These are phyloP conservation scores for Dyspetes luteomarginatus DNA, from an alignment of 2,888 invertebrate genomes.

Conservation along the genomic window DNA sequence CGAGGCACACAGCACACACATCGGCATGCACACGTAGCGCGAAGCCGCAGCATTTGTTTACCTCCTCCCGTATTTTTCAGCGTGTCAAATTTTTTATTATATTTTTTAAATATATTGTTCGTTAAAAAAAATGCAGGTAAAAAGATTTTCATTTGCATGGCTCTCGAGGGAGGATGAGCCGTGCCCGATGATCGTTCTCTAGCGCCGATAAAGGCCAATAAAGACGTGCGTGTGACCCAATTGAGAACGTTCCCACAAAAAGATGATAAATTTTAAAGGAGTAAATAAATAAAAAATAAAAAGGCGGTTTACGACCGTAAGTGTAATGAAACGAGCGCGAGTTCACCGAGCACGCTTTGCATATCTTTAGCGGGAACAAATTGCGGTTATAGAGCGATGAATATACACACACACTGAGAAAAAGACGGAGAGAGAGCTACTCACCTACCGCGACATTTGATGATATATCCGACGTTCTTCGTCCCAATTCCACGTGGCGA, in stretches of 20 bases:
- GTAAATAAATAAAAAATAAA: too few relatives aligned
- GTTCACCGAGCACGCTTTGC: background rate
- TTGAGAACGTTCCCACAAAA: background rate
- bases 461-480: background rate
- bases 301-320: too few relatives aligned
- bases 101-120: background rate
- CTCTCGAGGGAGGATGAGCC: too few relatives aligned
- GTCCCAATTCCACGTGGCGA: background rate
- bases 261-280: too few relatives aligned
- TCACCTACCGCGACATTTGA: slow-evolving; percentile 5
- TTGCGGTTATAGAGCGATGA: slow-evolving; percentile 24
- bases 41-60: background rate
- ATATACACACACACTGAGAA: background rate
- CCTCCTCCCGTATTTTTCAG: background rate
- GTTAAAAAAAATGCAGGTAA: too few relatives aligned
- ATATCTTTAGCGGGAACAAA: slow-evolving; percentile 31
- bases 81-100: background rate
- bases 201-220: background rate
- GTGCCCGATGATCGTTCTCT: too few relatives aligned
- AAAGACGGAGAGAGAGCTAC: background rate
- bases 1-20: background rate
- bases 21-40: background rate
- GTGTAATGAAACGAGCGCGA: too few relatives aligned
- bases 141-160: too few relatives aligned
- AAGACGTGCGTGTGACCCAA: background rate